These are phyloP conservation scores for Poeciliopsis turrubarensis DNA, from an alignment of 2,113 vertebrate species.

Conservation along the genomic window DNA sequence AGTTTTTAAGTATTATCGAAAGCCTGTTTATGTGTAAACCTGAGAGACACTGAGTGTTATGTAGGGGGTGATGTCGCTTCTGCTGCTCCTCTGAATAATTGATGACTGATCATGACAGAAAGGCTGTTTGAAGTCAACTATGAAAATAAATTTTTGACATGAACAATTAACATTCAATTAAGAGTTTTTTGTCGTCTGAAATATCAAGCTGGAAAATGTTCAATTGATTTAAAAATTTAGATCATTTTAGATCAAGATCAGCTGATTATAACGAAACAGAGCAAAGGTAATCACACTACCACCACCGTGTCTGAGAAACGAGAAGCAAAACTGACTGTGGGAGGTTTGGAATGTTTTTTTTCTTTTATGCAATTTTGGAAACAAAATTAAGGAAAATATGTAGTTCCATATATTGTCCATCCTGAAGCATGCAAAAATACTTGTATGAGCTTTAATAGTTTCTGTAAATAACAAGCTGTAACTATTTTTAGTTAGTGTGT, in stretches of 20 bases:
- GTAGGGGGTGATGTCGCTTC: background rate
- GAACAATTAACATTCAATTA: background rate
- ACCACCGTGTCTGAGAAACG: background rate
- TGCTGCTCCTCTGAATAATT: background rate
- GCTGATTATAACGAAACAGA: too few relatives aligned
- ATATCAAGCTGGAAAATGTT: background rate
- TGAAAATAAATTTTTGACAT: background rate
- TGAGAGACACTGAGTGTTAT: background rate
- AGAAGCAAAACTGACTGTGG: too few relatives aligned
- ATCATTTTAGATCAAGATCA: too few relatives aligned
- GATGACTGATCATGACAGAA: too few relatives aligned
- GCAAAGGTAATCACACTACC: background rate
- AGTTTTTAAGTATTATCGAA: background rate
- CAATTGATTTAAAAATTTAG: background rate
- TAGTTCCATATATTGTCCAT: background rate
- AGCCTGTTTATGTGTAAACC: background rate
- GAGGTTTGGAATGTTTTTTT: background rate
- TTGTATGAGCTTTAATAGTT: background rate
- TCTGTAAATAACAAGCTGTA: background rate
- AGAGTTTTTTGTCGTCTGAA: background rate
- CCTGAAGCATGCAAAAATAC: background rate
- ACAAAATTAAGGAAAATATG: background rate
- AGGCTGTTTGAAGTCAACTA: background rate
- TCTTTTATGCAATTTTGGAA: too few relatives aligned
- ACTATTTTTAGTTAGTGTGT: background rate